Conservation (phyloP, 2,113 vertebrate genomes). For the Semnopithecus entellus region DNA sequence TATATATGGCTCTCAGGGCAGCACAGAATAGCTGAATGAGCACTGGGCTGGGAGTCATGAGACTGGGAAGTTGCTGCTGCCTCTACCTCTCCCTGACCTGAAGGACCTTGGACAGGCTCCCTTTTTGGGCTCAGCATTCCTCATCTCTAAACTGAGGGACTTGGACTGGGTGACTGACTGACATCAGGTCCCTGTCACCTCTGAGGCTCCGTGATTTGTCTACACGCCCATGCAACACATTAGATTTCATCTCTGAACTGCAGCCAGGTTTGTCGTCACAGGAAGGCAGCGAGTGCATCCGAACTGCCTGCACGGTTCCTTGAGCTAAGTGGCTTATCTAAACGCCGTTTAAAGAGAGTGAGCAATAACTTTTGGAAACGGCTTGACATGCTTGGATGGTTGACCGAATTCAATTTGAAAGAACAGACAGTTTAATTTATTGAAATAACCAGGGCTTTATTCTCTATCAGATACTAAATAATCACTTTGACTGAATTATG, state of each 20-base stretch:
- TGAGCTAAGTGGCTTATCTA: slow-evolving; percentile 68
- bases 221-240: background rate
- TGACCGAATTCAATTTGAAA: slow-evolving; percentile 72
- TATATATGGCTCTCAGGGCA: background rate
- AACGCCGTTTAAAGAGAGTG: background rate
- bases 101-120: background rate
- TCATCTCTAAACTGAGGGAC: background rate
- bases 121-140: background rate
- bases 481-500: slow-evolving; percentile 61
- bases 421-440: slow-evolving; percentile 72
- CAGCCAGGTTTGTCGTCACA: background rate
- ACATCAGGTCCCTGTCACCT: background rate
- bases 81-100: background rate
- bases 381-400: slow-evolving; percentile 60
- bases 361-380: slow-evolving; percentile 62
- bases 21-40: background rate
- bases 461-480: slow-evolving; percentile 61
- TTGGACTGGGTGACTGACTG: background rate
- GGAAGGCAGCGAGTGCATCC: background rate
- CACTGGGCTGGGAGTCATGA: background rate
- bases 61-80: background rate
- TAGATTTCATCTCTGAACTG: background rate
- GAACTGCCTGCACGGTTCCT: slow-evolving; percentile 10
- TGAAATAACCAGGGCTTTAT: slow-evolving; percentile 71
- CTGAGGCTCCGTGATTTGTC: background rate